Evolutionary conservation across 2,888 invertebrate genomes (phyloP).

Genomic region (Papilio elwesi): DNA sequence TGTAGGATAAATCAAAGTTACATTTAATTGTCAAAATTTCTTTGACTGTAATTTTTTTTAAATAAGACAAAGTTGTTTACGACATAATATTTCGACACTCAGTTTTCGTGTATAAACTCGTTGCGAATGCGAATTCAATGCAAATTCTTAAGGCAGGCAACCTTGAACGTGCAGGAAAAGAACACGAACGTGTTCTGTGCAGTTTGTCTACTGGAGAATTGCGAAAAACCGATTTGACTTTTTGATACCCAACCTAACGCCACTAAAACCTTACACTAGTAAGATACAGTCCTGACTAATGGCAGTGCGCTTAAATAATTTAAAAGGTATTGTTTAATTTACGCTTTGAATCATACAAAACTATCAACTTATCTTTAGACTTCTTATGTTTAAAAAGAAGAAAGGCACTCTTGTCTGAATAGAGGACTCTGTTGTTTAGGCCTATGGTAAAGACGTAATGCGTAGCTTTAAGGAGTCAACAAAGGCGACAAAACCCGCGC

Average conservation of each 20-base stretch:
- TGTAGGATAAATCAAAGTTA: too few relatives aligned
- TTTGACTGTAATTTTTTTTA: not conserved
- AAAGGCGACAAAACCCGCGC: conserved; percentile 3
- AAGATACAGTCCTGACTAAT: conserved; percentile 6
- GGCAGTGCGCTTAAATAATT: conserved; percentile 1
- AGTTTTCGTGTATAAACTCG: conserved; percentile 14
- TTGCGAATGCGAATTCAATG: conserved; percentile 28
- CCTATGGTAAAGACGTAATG: conserved; percentile 19
- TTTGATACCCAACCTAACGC: conserved; percentile 22
- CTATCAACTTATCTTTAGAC: conserved; percentile 21
- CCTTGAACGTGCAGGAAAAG: conserved; percentile 32
- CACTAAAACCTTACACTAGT: conserved; percentile 32
- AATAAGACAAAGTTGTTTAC: not conserved
- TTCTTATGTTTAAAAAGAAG: conserved; percentile 10
- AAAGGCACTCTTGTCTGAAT: conserved; percentile 14
- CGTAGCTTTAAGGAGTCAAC: conserved; percentile 27
- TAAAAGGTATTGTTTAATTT: conserved; percentile 8
- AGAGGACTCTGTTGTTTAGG: conserved; percentile 28
- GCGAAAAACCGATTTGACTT: conserved; percentile 23
- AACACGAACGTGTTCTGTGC: conserved; percentile 12
- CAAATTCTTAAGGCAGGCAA: conserved; percentile 8
- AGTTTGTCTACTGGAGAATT: conserved; percentile 9
- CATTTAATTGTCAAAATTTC: not conserved
- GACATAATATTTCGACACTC: conserved; percentile 13
- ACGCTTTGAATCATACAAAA: conserved; percentile 2